Evolutionary conservation across 2,797 vertebrate genomes (phyloP).

Genomic region (Cyclura pinguis): DNA sequence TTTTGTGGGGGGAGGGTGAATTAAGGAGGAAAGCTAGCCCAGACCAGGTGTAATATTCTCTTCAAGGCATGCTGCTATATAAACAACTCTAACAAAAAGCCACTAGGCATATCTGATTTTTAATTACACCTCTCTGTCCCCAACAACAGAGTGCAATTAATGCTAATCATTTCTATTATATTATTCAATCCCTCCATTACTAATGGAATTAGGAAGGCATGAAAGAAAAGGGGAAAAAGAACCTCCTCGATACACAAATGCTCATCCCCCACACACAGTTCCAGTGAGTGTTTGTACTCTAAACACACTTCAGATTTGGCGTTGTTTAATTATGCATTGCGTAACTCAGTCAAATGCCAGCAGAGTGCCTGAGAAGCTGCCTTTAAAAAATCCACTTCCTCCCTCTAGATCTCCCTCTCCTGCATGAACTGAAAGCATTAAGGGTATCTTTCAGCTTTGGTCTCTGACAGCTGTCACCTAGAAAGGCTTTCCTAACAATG

Average conservation of each 20-base stretch:
- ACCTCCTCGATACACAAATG: constrained; percentile 60
- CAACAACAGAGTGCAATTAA: constrained; percentile 73
- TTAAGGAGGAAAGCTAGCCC: background rate
- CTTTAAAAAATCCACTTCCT: background rate
- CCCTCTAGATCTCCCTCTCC: background rate
- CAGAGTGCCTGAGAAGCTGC: background rate
- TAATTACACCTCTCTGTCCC: constrained; percentile 74
- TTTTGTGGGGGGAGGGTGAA: background rate
- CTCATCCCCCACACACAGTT: constrained; percentile 12
- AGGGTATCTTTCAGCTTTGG: constrained; percentile 20
- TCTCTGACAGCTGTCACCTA: constrained; percentile 38
- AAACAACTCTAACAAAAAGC: constrained; percentile 58
- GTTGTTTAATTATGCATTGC: constrained; percentile 51
- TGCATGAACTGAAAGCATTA: background rate
- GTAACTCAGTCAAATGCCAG: constrained; percentile 20
- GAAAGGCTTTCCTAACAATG: background rate
- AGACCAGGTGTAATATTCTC: constrained; percentile 32
- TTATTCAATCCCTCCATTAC: constrained; percentile 65
- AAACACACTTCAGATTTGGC: constrained; percentile 38
- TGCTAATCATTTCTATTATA: constrained; percentile 71
- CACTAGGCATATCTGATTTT: constrained; percentile 65
- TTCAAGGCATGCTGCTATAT: constrained; percentile 58
- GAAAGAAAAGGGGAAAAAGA: constrained; percentile 52
- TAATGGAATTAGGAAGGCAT: constrained; percentile 69
- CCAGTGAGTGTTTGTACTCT: constrained; percentile 42